Evolutionary conservation across 92 coral and sea anemone genomes (phyloP).

Genomic region (Desmophyllum pertusum): DNA sequence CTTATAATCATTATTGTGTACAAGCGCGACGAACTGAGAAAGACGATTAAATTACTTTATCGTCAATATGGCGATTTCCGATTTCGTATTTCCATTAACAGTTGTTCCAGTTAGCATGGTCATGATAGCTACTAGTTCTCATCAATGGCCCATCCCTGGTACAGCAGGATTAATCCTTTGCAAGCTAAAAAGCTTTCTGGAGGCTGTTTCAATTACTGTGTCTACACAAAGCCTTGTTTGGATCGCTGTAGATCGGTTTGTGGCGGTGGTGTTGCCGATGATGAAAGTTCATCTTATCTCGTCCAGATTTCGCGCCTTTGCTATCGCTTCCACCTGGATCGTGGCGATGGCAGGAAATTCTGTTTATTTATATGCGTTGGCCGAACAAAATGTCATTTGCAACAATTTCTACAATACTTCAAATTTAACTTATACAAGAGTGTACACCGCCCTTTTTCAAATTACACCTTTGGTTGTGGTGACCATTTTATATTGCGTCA

Average conservation of each 20-base stretch:
- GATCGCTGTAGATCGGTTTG: neutral
- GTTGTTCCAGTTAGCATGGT: no score
- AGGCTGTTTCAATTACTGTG: neutral
- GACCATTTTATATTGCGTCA: no score
- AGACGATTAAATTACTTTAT: neutral
- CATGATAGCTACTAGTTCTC: no score
- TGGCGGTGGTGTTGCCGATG: constrained; percentile 1
- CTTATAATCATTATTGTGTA: neutral
- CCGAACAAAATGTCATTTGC: no score
- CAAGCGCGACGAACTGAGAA: neutral
- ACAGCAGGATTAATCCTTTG: neutral
- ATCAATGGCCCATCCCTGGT: no score
- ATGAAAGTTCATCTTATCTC: constrained; percentile 4
- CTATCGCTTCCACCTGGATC: neutral
- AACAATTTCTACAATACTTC: no score
- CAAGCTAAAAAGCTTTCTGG: neutral
- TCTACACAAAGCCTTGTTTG: neutral
- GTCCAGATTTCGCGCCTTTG: neutral
- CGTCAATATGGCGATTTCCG: neutral
- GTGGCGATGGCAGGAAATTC: neutral
- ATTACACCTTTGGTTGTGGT: no score
- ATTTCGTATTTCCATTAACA: neutral
- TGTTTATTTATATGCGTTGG: neutral
- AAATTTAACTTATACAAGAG: no score
- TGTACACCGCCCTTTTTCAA: no score